These are phyloP conservation scores for Pseudorectes ferrugineus DNA, from an alignment of 2,113 vertebrate species.

Conservation along the genomic window DNA sequence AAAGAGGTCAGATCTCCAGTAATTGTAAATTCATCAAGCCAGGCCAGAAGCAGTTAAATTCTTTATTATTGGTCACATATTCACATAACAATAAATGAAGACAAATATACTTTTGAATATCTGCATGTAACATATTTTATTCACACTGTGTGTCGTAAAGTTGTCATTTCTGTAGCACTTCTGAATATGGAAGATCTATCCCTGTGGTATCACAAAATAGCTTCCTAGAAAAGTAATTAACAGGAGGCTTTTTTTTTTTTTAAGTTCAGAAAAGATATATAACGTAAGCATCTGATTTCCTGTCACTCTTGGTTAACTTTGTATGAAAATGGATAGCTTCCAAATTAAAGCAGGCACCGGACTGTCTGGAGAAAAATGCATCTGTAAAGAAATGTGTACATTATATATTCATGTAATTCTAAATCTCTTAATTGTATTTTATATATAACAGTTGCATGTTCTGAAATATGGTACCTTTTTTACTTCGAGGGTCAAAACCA, in stretches of 20 bases:
- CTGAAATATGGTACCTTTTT: constrained; percentile 4
- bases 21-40: neutral
- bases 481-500: neutral
- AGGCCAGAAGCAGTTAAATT: constrained; percentile 21
- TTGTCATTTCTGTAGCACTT: constrained; percentile 13
- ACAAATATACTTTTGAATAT: constrained; percentile 32
- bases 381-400: constrained; percentile 54
- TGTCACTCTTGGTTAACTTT: constrained; percentile 77
- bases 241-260: constrained; percentile 5
- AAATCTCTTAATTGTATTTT: constrained; percentile 63
- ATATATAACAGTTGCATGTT: constrained; percentile 26
- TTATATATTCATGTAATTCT: constrained; percentile 52
- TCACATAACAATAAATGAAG: constrained; percentile 28
- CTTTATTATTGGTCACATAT: constrained; percentile 8
- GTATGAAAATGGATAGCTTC: constrained; percentile 75
- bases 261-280: constrained; percentile 68
- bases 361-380: constrained; percentile 62
- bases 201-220: constrained; percentile 56
- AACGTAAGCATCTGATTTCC: constrained; percentile 58
- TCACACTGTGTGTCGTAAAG: constrained; percentile 1
- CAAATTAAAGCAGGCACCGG: constrained; percentile 74
- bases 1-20: constrained; percentile 31
- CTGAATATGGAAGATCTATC: constrained; percentile 44
- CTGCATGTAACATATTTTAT: constrained; percentile 2
- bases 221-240: constrained; percentile 76